Base-by-base conservation (phyloP, 2,888 invertebrate genomes). In the Drosophila merina region DNA sequence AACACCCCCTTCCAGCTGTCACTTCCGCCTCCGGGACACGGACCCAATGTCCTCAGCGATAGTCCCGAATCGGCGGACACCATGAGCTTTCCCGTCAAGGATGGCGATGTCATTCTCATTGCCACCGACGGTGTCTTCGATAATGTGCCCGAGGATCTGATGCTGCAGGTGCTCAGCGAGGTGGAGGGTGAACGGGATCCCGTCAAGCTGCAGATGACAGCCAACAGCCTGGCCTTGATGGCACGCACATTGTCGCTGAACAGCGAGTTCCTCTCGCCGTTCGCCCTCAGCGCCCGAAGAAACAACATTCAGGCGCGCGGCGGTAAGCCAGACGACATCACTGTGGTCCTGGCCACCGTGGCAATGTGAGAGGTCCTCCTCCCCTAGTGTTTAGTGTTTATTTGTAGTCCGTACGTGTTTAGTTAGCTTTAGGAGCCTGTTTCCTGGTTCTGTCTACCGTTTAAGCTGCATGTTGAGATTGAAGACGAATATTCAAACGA, bases 91-190 rank as follows among this genome's bases (percentile, higher is more conserved):
- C 94, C 95, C 2, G 97, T 92, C 4, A 95, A 97, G 92, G 96
- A 97, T 89, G 98, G 98, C 54, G 99, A 99, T 92, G 97, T 97
- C 56, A 97, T 99, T 88, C 93, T 99, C 40, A 94, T 99, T 57
- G 99, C 98, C 26, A 99, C 99, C 0, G 99, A 99, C 92, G 99
- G 99, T 57, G 97, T 99, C 59, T 99, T 99, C 93, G 99, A 99
- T 93, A 99, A 99, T 93, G 95, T 99, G 86, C 98, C 98, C 69
- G 97, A 97, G 88, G 95, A 96, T 77, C 94, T 98, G 90, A 94
- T 99, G 88, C 93, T 98, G 79, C 95, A 96, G 52, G 97, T 98
- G 92, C 94, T 99, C 92, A 93, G 94, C 79, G 94, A 95, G 91
- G 95, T 94, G 67, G 94, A 95, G 89, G 95, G 95, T 7, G 95